Base-by-base conservation (phyloP, 2,888 invertebrate species). In the Aleiodes testaceus region DNA sequence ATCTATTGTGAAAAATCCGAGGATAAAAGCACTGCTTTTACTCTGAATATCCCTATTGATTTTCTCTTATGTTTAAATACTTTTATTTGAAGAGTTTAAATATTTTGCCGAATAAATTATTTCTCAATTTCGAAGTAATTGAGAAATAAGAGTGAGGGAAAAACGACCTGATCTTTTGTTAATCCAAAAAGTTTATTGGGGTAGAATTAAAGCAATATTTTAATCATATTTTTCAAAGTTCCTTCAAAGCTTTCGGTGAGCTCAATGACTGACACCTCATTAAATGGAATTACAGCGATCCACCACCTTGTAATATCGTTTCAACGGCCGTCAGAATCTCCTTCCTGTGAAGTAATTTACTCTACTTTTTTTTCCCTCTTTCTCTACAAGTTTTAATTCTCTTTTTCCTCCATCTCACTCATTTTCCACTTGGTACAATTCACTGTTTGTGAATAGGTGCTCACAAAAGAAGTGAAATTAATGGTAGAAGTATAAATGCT, bases 251-350 rank as follows among this genome's bases (percentile, higher is more conserved):
- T 18, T n/a, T 36, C 14, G 30, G n/a, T 14, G 12, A 30, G n/a
- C 59, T 59, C 59, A 59, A 42, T 59, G 59, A 59, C 59, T 59
- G 42, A 59, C 59, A 59, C 59, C 59, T 59, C 59, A 59, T 59
- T 59, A 59, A 59, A 59, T 42, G 14, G 3, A 59, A 59, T 59
- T 59, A 59, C 59, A 59, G 18, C 59, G 42, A 42, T 36, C 30
- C 59, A 6, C 16, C 36, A 26, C 59, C 36, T 59, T 59, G 59
- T 36, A 59, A 36, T 22, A 30, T 30, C 36, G 30, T 55, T 55
- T 55, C 55, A 36, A 36, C 59, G 36, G 42, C 42, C 59, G 59
- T 59, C 59, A n/a, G 59, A 11, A 59, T 26, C 16, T 59, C 36
- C 42, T 59, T 42, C 59, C 36, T 36, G 7, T 11, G 36, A 18